These are phyloP conservation scores for Euleptes europaea DNA, from an alignment of 2,113 vertebrate species.

Conservation along the genomic window DNA sequence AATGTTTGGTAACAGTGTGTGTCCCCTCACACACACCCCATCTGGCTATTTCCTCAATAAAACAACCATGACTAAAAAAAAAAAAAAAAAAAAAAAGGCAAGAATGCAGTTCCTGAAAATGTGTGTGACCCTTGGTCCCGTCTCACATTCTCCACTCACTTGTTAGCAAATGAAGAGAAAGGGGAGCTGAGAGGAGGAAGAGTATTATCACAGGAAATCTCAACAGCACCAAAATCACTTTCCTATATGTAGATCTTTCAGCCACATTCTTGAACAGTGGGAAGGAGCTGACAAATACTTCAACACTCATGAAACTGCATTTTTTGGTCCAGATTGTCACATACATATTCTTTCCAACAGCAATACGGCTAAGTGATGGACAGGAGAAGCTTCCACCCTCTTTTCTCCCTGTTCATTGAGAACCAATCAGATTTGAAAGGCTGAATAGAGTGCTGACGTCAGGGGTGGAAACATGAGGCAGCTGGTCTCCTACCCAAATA, in stretches of 20 bases:
- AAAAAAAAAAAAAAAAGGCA: no score
- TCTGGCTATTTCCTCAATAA: slow-evolving; percentile 60
- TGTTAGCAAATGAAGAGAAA: not conserved
- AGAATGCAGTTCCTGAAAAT: not conserved
- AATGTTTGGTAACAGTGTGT: not conserved
- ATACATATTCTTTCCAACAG: slow-evolving; percentile 88
- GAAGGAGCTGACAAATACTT: slow-evolving; percentile 89
- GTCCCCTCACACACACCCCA: not conserved
- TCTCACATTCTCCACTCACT: not conserved
- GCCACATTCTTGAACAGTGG: slow-evolving; percentile 97
- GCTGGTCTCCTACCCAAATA: no score
- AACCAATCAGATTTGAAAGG: no score
- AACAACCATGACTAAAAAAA: slow-evolving; percentile 44
- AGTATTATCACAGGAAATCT: not conserved
- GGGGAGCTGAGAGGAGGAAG: not conserved
- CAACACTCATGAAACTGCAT: slow-evolving; percentile 89
- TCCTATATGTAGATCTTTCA: slow-evolving; percentile 91
- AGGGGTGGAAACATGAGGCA: no score
- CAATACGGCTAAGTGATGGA: slow-evolving; percentile 73
- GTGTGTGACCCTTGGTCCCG: not conserved
- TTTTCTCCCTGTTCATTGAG: no score
- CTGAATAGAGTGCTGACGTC: not conserved
- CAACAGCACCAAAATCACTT: slow-evolving; percentile 91
- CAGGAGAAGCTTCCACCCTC: no score
- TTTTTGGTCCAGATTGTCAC: slow-evolving; percentile 91